Base-by-base conservation (phyloP, 2,888 invertebrate genomes). In the Chloromyia formosa region DNA sequence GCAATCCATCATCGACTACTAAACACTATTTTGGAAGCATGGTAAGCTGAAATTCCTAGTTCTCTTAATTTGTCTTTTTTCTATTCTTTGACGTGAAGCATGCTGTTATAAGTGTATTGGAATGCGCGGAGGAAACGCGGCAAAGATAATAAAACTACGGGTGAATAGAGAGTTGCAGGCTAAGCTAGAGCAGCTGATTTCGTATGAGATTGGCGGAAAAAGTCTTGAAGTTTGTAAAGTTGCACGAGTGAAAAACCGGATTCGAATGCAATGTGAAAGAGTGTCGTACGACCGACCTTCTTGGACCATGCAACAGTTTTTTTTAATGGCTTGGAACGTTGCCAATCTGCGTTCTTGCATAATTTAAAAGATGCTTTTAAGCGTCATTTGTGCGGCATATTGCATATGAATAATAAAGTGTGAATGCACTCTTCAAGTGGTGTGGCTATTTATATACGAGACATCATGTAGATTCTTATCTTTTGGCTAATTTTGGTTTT, bases 271-370 rank as follows among this genome's bases (percentile, higher is more conserved):
- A 56, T 10, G 10, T 56, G 27, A 14, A 27, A 27, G 64, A 66
- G 66, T 66, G 66, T 49, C 66, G 66, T 35, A 22, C 49, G 35
- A 45, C 35, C 66, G 49, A 66, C 49, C 66, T 66, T 66, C 66
- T 66, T 66, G 2, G 35, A 45, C 49, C 49, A 66, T 66, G 66
- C 66, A 66, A 49, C 66, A 66, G 27, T 35, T 49, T 66, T 49
- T 66, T 14, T 27, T 27, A 1, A 56, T 56, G 16, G 20, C 23
- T 14, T 62, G 66, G 66, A 49, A 66, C 66, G 66, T 49, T 49
- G 66, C 66, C 10, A 20, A 66, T 5, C 49, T 49, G 49, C 66
- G 66, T 66, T 66, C 66, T 49, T 66, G 66, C 66, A 66, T 66
- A 66, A 66, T 66, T 22, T 66, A 49, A 45, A 16, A 66, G 66